Conservation (phyloP, 2,797 vertebrate genomes). For the Urosaurus nigricauda region DNA sequence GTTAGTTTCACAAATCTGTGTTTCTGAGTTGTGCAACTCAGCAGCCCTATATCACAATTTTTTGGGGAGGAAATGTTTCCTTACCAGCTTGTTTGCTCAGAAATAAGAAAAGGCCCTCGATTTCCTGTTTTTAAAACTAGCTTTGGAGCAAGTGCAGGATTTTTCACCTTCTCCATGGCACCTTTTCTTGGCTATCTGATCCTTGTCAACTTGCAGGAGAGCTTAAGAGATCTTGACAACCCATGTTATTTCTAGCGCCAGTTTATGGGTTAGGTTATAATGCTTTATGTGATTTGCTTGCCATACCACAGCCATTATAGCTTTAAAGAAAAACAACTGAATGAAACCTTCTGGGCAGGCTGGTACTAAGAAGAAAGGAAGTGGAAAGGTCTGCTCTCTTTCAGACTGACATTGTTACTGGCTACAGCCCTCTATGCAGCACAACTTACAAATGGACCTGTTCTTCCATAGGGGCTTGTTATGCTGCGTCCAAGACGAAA, state of each 20-base stretch:
- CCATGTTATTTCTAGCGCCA: conserved; percentile 16
- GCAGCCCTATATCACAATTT: not conserved
- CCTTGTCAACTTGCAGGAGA: conserved; percentile 21
- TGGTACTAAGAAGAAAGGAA: conserved; percentile 33
- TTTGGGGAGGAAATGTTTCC: not conserved
- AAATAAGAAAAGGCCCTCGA: not conserved
- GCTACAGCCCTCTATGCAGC: conserved; percentile 6
- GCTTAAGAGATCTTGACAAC: conserved; percentile 23
- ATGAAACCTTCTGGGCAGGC: conserved; percentile 39
- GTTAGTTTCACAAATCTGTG: not conserved
- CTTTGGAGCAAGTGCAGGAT: conserved; percentile 28
- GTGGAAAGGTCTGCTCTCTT: conserved; percentile 36
- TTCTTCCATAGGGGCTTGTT: not conserved
- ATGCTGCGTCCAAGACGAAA: conserved; percentile 4
- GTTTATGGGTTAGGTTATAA: conserved; percentile 29
- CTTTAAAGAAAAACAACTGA: conserved; percentile 30
- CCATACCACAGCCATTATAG: conserved; percentile 17
- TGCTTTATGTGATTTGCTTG: conserved; percentile 32
- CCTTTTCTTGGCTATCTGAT: conserved; percentile 26
- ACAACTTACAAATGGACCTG: not conserved
- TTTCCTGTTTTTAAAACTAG: not conserved
- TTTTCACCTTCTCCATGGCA: conserved; percentile 3
- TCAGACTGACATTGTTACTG: conserved; percentile 36
- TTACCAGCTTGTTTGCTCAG: not conserved
- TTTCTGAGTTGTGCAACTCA: not conserved